A percentile compares a stretch with the other conserved stretches of the same genome.
These are phyloP conservation scores for Podabrus alpinus DNA, from an alignment of 2,888 invertebrate species.

Conservation along the genomic window DNA sequence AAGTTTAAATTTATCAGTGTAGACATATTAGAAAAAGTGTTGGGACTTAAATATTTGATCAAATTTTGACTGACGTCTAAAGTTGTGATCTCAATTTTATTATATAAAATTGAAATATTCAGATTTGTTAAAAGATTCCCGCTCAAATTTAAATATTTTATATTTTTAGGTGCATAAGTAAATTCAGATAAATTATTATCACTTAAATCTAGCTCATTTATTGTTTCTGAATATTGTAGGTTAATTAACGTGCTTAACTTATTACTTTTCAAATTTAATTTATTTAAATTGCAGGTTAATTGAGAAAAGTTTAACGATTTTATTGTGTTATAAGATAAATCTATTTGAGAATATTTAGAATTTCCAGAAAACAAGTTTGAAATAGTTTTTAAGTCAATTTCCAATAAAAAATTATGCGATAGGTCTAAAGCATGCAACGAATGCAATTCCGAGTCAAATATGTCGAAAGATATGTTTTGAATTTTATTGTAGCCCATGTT, in stretches of 20 bases:
- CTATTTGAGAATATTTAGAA: not conserved
- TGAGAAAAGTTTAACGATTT: not conserved
- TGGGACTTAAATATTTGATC: not conserved
- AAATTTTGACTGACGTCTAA: constrained; percentile 4
- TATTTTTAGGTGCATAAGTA: not conserved
- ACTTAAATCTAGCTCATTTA: not conserved
- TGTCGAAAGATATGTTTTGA: not conserved
- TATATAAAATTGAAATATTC: not conserved
- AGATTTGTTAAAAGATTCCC: not conserved
- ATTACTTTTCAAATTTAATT: not conserved
- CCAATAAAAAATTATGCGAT: not conserved
- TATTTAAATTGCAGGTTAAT: not conserved
- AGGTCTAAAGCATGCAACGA: not conserved
- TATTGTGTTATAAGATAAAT: not conserved
- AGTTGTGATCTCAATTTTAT: not conserved
- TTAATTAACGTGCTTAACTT: not conserved
- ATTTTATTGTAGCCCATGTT: not conserved
- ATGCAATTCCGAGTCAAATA: not conserved
- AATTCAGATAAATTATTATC: not conserved
- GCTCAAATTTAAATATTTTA: not conserved
- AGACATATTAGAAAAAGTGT: not conserved
- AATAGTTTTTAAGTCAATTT: not conserved
- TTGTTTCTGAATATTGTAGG: not conserved
- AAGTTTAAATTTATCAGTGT: not conserved
- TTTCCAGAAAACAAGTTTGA: not conserved